Percentiles rank a stretch among this genome's conserved stretches.
These are phyloP conservation scores for Nothobranchius kuhntae DNA, from an alignment of 2,113 vertebrate genomes.

Conservation along the genomic window DNA sequence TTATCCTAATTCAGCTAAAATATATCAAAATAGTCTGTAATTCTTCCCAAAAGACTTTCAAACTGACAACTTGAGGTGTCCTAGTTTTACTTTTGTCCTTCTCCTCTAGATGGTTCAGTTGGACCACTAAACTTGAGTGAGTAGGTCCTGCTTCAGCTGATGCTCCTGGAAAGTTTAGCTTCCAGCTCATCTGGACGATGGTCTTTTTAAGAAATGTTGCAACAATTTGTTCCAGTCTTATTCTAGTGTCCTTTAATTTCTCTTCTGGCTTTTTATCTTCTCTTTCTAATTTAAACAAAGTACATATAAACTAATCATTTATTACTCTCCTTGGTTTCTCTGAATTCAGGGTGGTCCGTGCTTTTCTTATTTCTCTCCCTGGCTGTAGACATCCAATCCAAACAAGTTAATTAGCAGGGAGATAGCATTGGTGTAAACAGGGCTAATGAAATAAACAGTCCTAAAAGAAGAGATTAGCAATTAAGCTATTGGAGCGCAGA, in stretches of 20 bases:
- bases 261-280: not conserved
- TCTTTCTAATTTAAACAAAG: not conserved
- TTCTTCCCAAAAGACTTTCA: too few species aligned
- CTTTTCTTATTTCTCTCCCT: conserved; percentile 33
- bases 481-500: conserved; percentile 60
- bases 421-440: conserved; percentile 55
- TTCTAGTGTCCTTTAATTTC: too few species aligned
- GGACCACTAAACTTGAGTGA: too few species aligned
- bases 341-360: conserved; percentile 14
- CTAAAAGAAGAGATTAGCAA: conserved; percentile 72
- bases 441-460: conserved; percentile 74
- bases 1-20: too few species aligned
- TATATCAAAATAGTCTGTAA: too few species aligned
- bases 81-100: too few species aligned
- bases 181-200: too few species aligned
- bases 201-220: not conserved
- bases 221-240: not conserved
- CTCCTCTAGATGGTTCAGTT: too few species aligned
- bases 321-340: not conserved
- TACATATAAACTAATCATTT: not conserved
- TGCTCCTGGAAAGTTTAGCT: too few species aligned
- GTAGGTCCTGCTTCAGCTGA: too few species aligned
- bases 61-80: too few species aligned
- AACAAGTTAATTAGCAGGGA: conserved; percentile 71
- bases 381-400: conserved; percentile 56